A percentile compares a stretch with the other conserved stretches of the same genome.
Conservation (phyloP, 2,113 vertebrate species). For the Desmodus rotundus region DNA sequence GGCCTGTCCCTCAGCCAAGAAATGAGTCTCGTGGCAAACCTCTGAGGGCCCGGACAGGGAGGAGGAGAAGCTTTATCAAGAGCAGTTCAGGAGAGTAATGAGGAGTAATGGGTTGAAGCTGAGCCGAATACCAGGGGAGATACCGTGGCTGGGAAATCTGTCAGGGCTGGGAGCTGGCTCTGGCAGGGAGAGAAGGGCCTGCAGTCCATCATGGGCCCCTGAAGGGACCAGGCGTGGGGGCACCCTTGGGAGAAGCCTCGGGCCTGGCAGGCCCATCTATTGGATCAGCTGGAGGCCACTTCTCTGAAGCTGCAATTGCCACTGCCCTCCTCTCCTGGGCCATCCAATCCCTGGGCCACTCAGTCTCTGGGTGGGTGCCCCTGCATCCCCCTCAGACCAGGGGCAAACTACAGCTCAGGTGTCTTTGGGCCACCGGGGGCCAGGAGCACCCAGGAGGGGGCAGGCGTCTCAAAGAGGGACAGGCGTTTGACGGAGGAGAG, state of each 20-base stretch:
- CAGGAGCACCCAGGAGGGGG: neutral
- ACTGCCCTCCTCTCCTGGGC: neutral
- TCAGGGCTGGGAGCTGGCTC: neutral
- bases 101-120: neutral
- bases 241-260: accelerated
- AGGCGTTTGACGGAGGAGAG: neutral
- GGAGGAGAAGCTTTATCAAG: neutral
- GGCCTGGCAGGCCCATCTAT: neutral
- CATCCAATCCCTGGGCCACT: neutral
- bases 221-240: neutral
- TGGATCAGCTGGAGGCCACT: accelerated
- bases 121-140: neutral
- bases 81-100: neutral
- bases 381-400: neutral
- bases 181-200: neutral
- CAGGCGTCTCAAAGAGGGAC: neutral
- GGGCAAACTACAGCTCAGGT: accelerated
- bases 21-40: neutral
- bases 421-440: neutral
- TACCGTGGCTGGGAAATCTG: neutral
- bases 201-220: accelerated
- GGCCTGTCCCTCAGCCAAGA: neutral
- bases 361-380: no score
- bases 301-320: accelerated
- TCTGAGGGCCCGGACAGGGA: accelerated